Conservation (phyloP, 1,140 invertebrate genomes). For the Drosophila ogumai region DNA sequence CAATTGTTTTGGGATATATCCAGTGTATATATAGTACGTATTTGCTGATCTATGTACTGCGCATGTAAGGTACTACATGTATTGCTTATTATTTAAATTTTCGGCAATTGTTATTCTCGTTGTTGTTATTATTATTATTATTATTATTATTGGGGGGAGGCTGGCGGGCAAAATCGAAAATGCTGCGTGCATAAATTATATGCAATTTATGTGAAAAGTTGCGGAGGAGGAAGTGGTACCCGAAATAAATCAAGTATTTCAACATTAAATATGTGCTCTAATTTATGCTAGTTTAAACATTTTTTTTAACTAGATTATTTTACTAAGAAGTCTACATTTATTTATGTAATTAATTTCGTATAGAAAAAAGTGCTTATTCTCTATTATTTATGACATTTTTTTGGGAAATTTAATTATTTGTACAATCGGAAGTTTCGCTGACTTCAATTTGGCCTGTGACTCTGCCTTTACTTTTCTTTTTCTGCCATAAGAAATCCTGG, state of each 20-base stretch:
- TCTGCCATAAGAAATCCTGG: constrained; percentile 28
- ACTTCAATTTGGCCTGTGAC: constrained; percentile 56
- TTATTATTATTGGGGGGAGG: constrained; percentile 2
- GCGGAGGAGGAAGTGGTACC: neutral
- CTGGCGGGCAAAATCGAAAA: constrained; percentile 34
- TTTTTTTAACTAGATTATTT: neutral
- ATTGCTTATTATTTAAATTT: constrained; percentile 58
- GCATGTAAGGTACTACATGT: constrained; percentile 6
- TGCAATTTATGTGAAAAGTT: constrained; percentile 67
- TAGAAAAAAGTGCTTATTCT: neutral
- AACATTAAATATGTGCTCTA: neutral
- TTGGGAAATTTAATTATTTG: constrained; percentile 69
- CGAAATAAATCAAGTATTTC: constrained; percentile 11
- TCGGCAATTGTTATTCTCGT: constrained; percentile 38
- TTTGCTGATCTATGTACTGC: constrained; percentile 14
- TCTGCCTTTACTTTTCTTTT: neutral
- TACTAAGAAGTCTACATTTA: neutral
- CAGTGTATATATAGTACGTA: constrained; percentile 6
- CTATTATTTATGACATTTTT: neutral
- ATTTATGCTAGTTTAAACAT: neutral
- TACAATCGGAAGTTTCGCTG: constrained; percentile 73
- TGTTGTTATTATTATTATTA: constrained; percentile 34
- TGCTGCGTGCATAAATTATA: constrained; percentile 69
- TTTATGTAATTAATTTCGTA: too few species aligned
- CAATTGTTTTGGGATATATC: constrained; percentile 26